phyloP scores from a whole-genome alignment of 2,888 invertebrate genomes.

The Automeris io region DNA sequence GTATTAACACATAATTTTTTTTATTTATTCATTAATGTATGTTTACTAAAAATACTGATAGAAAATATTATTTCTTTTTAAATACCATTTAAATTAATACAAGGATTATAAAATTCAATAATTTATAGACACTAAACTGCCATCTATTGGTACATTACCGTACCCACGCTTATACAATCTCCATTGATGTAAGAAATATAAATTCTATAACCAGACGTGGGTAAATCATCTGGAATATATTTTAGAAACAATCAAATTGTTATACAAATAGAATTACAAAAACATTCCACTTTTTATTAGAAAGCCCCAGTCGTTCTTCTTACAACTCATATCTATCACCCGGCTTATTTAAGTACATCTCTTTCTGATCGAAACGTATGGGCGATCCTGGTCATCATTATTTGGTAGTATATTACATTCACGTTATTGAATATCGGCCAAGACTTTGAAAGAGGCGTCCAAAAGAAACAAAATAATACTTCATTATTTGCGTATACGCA shows the following conservation, averaged over 20 bases:
- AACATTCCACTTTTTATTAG: slow-evolving; percentile 18
- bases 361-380: background rate
- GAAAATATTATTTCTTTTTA: too few relatives aligned
- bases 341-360: slow-evolving; percentile 16
- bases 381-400: background rate
- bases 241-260: slow-evolving; percentile 17
- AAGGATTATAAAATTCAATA: too few relatives aligned
- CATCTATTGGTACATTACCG: background rate
- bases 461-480: slow-evolving; percentile 32
- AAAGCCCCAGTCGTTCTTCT: slow-evolving; percentile 10
- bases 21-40: too few relatives aligned
- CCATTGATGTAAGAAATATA: background rate
- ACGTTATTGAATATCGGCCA: slow-evolving; percentile 45
- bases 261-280: slow-evolving; percentile 3
- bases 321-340: slow-evolving; percentile 8
- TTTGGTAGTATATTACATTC: background rate
- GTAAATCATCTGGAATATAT: slow-evolving; percentile 1
- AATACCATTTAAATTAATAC: too few relatives aligned
- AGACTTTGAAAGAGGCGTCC: slow-evolving; percentile 30
- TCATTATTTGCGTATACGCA: background rate
- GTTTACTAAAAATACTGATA: too few relatives aligned
- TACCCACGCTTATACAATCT: background rate
- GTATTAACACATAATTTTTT: too few relatives aligned
- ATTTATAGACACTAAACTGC: too few relatives aligned
- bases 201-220: background rate